These are phyloP conservation scores for Bubo scandiacus DNA, from an alignment of 2,113 vertebrate genomes.

Conservation along the genomic window DNA sequence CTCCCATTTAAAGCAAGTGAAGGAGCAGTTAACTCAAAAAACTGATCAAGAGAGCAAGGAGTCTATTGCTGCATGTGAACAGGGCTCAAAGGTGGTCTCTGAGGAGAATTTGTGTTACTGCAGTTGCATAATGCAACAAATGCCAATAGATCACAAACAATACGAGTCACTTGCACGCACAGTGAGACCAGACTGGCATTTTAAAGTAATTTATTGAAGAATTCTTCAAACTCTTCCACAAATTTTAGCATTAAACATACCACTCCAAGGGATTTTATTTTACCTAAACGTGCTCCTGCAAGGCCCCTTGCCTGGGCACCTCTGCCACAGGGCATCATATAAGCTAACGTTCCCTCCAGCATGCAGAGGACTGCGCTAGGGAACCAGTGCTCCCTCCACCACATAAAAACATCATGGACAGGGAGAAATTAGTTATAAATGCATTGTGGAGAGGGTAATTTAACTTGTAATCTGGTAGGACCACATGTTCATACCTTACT, in stretches of 20 bases:
- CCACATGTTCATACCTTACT: neutral
- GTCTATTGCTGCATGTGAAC: neutral
- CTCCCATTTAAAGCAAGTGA: neutral
- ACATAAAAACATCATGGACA: neutral
- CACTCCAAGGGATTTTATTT: neutral
- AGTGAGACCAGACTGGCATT: neutral
- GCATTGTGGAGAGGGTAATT: neutral
- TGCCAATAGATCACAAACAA: neutral
- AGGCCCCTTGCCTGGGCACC: neutral
- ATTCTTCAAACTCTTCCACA: neutral
- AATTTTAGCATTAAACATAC: neutral
- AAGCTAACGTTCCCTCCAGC: neutral
- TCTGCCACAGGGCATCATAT: neutral
- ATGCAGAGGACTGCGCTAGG: no score
- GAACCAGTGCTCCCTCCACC: neutral
- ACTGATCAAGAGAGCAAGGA: neutral
- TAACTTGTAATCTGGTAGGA: neutral
- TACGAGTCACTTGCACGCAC: fast-evolving
- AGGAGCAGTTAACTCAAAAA: neutral
- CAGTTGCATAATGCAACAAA: neutral
- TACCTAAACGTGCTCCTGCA: neutral
- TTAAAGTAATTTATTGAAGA: neutral
- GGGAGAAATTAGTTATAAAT: neutral
- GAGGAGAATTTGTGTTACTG: neutral
- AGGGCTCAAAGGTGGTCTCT: neutral